Evolutionary conservation across 1,140 invertebrate species (phyloP).

Genomic region (Thalassaphorura encarpata): DNA sequence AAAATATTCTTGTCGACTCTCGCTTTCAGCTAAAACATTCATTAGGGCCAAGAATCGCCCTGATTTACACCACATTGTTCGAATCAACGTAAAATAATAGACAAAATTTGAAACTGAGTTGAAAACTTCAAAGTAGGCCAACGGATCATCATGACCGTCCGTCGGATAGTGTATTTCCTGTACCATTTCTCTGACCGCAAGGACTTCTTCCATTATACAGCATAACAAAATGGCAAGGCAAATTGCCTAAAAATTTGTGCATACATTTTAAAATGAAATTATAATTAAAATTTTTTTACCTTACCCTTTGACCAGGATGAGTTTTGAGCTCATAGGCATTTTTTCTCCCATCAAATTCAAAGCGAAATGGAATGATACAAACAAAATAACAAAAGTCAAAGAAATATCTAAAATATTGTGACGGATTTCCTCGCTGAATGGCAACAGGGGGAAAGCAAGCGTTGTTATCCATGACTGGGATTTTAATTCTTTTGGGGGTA

Average conservation of each 20-base stretch:
- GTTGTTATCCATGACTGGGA: background rate
- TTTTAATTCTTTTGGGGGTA: no score
- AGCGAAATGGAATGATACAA: background rate
- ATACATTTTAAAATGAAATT: no score
- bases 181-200: background rate
- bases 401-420: background rate
- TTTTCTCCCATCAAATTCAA: background rate
- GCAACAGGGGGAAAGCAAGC: background rate
- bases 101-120: background rate
- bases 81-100: background rate
- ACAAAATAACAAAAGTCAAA: conserved; percentile 1
- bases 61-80: background rate
- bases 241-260: no score
- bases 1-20: no score
- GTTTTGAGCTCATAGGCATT: background rate
- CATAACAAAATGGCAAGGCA: no score
- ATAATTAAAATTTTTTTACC: no score
- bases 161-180: background rate
- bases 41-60: no score
- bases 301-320: background rate
- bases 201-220: no score
- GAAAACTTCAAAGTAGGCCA: background rate
- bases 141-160: background rate
- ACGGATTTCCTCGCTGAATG: conserved; percentile 3
- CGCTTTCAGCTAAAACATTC: no score